Percentiles rank a stretch among this genome's conserved stretches.
phyloP scores from a whole-genome alignment of 1,140 invertebrate species.

The Dreissena rostriformis region DNA sequence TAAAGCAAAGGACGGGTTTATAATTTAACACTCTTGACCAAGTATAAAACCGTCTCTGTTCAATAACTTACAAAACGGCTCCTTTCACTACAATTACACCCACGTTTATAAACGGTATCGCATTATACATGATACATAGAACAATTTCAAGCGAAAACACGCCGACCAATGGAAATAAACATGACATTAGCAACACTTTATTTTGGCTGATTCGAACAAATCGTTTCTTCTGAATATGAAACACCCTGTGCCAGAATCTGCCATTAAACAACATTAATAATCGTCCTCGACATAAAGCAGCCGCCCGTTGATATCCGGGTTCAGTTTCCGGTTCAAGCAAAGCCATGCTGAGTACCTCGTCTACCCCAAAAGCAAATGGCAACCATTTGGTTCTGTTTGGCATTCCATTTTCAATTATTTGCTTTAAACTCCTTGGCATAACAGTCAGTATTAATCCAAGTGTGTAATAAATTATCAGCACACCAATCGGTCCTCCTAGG shows the following conservation, averaged over 20 bases:
- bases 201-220: too few relatives aligned
- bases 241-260: background rate
- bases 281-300: background rate
- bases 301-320: slow-evolving; percentile 14
- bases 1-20: too few relatives aligned
- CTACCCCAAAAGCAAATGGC: background rate
- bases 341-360: slow-evolving; percentile 8
- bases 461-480: slow-evolving; percentile 18
- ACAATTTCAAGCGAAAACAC: too few relatives aligned
- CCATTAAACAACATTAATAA: slow-evolving; percentile 15
- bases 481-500: slow-evolving; percentile 29
- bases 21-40: too few relatives aligned
- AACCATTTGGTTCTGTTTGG: background rate
- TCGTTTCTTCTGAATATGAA: too few relatives aligned
- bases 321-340: background rate
- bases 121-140: too few relatives aligned
- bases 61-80: slow-evolving; percentile 2
- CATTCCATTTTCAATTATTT: slow-evolving; percentile 30
- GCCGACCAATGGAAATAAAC: too few relatives aligned
- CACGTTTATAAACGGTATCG: too few relatives aligned
- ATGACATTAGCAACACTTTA: too few relatives aligned
- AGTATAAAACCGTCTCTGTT: slow-evolving; percentile 9
- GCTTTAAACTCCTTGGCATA: slow-evolving; percentile 22
- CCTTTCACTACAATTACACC: too few relatives aligned
- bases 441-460: slow-evolving; percentile 12